Conservation (phyloP, 2,888 invertebrate genomes). For the Troides oblongomaculatus region DNA sequence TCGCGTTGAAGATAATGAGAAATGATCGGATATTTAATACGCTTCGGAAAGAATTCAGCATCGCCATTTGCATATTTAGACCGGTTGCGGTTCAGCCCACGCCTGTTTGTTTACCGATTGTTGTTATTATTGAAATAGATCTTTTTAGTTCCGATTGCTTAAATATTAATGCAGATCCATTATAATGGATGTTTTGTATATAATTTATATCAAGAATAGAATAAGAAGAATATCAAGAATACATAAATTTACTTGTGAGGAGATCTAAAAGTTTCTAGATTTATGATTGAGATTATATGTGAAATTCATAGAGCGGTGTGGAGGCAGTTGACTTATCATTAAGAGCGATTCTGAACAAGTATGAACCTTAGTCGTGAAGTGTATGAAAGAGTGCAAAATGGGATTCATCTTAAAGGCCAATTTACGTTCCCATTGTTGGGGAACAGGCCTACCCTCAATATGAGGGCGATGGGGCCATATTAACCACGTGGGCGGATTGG, state of each 20-base stretch:
- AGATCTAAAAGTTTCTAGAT: background rate
- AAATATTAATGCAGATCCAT: conserved; percentile 3
- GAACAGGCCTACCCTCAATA: too few species aligned
- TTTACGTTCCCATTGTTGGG: too few species aligned
- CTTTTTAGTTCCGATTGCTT: background rate
- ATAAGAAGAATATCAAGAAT: too few species aligned
- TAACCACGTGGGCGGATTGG: too few species aligned
- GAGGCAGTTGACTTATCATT: too few species aligned
- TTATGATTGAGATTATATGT: too few species aligned
- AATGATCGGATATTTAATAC: conserved; percentile 31
- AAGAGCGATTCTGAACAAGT: too few species aligned
- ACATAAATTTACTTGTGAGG: background rate
- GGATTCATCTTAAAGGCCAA: too few species aligned
- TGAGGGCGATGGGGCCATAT: too few species aligned
- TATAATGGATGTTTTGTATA: conserved; percentile 1
- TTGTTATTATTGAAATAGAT: conserved; percentile 1
- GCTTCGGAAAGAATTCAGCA: conserved; percentile 32
- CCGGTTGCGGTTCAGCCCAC: conserved; percentile 30
- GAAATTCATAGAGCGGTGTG: too few species aligned
- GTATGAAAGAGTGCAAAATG: too few species aligned
- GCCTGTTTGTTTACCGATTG: conserved; percentile 21
- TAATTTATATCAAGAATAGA: background rate
- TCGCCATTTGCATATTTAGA: conserved; percentile 33
- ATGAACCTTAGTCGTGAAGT: too few species aligned
- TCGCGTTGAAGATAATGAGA: conserved; percentile 28